phyloP scores from a whole-genome alignment of 2,113 vertebrate species.

The Ceratotherium simum region DNA sequence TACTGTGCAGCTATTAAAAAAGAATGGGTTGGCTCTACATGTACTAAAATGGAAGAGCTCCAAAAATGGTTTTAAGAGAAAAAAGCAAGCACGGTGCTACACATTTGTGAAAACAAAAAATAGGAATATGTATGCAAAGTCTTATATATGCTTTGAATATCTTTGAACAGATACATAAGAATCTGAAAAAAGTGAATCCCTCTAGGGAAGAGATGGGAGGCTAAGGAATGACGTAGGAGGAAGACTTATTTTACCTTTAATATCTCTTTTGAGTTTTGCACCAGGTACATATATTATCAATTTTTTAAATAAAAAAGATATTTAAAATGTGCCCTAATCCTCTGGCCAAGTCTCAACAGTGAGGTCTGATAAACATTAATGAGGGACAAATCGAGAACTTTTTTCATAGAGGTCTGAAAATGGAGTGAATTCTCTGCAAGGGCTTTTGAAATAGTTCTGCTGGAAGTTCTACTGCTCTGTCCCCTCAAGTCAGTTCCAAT shows the following conservation, averaged over 20 bases:
- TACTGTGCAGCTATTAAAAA: neutral
- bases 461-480: neutral
- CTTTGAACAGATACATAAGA: neutral
- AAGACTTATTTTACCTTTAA: slow-evolving; percentile 5
- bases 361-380: neutral
- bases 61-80: neutral
- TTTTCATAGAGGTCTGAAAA: neutral
- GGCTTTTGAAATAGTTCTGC: neutral
- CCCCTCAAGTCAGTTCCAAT: neutral
- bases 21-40: neutral
- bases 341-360: neutral
- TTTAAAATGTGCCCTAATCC: neutral
- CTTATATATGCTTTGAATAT: neutral
- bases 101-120: slow-evolving; percentile 1
- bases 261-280: slow-evolving; percentile 32
- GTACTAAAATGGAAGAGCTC: neutral
- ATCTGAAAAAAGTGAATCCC: neutral
- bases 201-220: neutral
- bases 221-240: neutral
- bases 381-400: neutral
- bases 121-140: neutral
- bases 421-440: neutral
- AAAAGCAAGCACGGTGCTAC: neutral
- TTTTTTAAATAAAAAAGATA: neutral
- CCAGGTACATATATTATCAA: neutral